Evolutionary conservation across 1,140 invertebrate genomes (phyloP).

Genomic region (Drosophila rufa): DNA sequence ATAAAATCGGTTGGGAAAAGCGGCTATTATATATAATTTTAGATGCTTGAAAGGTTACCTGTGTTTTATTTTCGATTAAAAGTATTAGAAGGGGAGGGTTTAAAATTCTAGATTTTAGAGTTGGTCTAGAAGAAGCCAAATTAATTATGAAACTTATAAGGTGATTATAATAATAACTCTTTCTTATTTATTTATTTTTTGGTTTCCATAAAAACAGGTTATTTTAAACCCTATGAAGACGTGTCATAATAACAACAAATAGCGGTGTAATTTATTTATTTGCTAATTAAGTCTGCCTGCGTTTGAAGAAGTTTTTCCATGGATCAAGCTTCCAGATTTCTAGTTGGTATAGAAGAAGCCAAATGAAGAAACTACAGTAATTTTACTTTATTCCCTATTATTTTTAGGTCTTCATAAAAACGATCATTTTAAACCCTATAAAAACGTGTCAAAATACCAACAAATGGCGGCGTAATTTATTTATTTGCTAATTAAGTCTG

Average conservation of each 20-base stretch:
- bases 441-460: constrained; percentile 22
- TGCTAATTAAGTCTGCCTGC: constrained; percentile 75
- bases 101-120: neutral
- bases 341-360: no score
- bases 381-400: no score
- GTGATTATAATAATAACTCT: neutral
- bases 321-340: no score
- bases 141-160: neutral
- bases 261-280: constrained; percentile 74
- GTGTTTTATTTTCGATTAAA: no score
- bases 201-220: neutral
- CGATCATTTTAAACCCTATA: neutral
- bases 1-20: neutral
- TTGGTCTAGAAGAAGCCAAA: neutral
- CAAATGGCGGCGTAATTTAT: constrained; percentile 75
- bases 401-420: neutral
- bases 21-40: neutral
- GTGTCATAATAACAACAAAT: constrained; percentile 50
- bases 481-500: constrained; percentile 79
- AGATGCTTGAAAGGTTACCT: no score
- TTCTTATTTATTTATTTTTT: no score
- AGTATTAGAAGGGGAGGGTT: no score
- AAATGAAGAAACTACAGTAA: no score
- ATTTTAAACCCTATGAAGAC: neutral
- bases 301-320: constrained; percentile 55